Evolutionary conservation across 2,888 invertebrate species (phyloP).

Genomic region (Drosophila austrosaltans): DNA sequence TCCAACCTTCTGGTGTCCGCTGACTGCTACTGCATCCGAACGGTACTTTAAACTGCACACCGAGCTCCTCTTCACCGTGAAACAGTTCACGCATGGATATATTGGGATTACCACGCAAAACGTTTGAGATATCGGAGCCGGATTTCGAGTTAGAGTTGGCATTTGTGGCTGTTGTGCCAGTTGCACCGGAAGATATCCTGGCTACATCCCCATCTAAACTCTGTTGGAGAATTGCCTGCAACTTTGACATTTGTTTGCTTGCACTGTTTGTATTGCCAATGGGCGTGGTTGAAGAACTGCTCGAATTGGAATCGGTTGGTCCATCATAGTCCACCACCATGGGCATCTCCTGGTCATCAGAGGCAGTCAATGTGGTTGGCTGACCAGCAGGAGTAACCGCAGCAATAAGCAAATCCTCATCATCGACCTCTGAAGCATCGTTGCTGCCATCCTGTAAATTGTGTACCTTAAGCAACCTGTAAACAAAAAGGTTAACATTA

Average conservation of each 20-base stretch:
- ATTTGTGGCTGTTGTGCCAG: neutral
- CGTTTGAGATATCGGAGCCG: conserved; percentile 80
- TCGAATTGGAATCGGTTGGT: conserved; percentile 74
- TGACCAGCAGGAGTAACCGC: conserved; percentile 20
- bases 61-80: conserved; percentile 93
- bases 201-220: conserved; percentile 42
- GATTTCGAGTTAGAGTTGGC: conserved; percentile 20
- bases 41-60: conserved; percentile 89
- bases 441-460: conserved; percentile 86
- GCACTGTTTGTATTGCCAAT: conserved; percentile 22
- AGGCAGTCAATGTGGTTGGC: conserved; percentile 6
- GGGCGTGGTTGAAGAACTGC: conserved; percentile 69
- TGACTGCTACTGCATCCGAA: conserved; percentile 85
- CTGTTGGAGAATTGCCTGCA: conserved; percentile 82
- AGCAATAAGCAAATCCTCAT: conserved; percentile 59
- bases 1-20: conserved; percentile 93
- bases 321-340: conserved; percentile 81
- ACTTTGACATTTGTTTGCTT: conserved; percentile 80
- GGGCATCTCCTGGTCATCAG: conserved; percentile 71
- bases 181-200: conserved; percentile 2
- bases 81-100: conserved; percentile 92
- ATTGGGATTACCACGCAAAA: conserved; percentile 87
- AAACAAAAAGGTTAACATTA: conserved; percentile 39
- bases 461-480: conserved; percentile 90
- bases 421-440: conserved; percentile 80